Conservation (phyloP, 2,888 invertebrate genomes). For the Didymodactylos carnosus region DNA sequence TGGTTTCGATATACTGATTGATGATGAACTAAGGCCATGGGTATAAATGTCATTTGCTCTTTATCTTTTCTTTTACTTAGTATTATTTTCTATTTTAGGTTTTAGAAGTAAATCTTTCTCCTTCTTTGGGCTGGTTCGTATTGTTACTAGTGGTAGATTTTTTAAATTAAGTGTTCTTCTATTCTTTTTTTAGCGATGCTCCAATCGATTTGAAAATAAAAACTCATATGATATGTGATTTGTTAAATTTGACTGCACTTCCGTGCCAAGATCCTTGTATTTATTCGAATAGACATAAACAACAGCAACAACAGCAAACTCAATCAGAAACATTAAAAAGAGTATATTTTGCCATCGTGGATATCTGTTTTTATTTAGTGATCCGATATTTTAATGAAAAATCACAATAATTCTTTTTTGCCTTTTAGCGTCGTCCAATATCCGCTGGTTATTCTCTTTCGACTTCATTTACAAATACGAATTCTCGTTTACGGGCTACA, state of each 20-base stretch:
- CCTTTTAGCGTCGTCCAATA: not conserved
- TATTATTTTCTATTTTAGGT: no score
- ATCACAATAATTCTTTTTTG: not conserved
- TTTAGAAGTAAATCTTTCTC: slow-evolving; percentile 47
- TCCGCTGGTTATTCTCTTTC: not conserved
- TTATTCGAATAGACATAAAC: slow-evolving; percentile 4
- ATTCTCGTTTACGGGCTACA: not conserved
- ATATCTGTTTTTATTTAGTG: no score
- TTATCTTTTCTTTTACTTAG: no score
- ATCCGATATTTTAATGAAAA: no score
- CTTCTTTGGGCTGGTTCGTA: slow-evolving; percentile 4
- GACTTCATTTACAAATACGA: not conserved
- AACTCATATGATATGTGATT: slow-evolving; percentile 67
- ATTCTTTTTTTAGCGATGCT: slow-evolving; percentile 51
- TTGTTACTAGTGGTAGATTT: not conserved
- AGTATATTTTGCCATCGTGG: no score
- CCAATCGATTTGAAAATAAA: slow-evolving; percentile 78
- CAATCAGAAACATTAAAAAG: not conserved
- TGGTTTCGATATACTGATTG: slow-evolving; percentile 69
- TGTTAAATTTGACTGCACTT: slow-evolving; percentile 70
- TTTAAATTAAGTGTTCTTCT: slow-evolving; percentile 15
- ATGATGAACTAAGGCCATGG: slow-evolving; percentile 61
- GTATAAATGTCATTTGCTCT: no score
- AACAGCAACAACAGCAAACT: not conserved
- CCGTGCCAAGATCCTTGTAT: slow-evolving; percentile 4